Evolutionary conservation across 2,113 vertebrate genomes (phyloP), one percentile per base, ranked within the genome.

Genomic region (rat (Rattus norvegicus)): DNA sequence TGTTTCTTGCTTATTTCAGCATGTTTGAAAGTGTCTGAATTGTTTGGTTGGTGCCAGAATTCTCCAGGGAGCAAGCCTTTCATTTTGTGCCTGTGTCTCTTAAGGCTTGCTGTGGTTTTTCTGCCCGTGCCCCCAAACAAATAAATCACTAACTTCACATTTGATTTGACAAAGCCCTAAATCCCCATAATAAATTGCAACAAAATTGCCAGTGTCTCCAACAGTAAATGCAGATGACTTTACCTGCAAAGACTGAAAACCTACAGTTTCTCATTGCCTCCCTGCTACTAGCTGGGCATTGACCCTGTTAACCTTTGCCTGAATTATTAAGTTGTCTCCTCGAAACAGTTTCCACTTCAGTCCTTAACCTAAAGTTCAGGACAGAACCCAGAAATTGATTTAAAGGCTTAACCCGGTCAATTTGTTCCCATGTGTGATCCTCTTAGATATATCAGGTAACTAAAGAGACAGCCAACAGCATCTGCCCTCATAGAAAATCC

Each of bases 1-100:
- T 96, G 94, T 95, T 96, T 91, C 97, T 97, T 97, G 92, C 96
- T 98, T 94, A 97, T 94, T 97, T 88, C 93, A 95, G 67, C 88
- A 77, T 95, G 95, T 95, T 97, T 96, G 91, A 95, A 97, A 95
- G 94, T 7, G 91, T 96, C 80, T 95, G 92, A 96, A 96, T 97
- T 97, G 95, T 97, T 96, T 93, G 59, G 90, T 85, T 54, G 92
- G 95, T 87, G 88, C 95, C 93, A 92, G 22, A 88, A 96, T 81
- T 95, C 95, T 91, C 95, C 76, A 47, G 90, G 90, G 92, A 96
- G 54, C 88, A 92, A 61, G 96, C 47, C 70, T 90, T 94, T 85
- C 81, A 13, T 84, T 94, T 54, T 59, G 49, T 54, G 91, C 28
- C 0, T 63, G 69, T 52, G 79, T 84, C 93, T 94, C 63, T 93